Conservation (phyloP, 2,797 vertebrate genomes). For the Poecilia velifera region DNA sequence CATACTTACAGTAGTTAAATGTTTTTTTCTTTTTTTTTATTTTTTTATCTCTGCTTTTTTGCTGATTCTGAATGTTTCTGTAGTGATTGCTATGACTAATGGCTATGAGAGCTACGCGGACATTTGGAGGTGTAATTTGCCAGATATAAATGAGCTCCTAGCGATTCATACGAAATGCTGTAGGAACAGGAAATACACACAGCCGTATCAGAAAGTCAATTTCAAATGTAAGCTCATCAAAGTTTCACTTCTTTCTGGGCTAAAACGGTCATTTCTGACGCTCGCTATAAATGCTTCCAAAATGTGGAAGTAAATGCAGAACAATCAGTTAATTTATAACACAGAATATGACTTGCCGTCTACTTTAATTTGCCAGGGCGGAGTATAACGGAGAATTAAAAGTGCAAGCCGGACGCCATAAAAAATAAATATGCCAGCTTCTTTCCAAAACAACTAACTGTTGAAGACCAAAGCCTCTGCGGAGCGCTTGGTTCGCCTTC, state of each 20-base stretch:
- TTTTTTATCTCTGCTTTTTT: background rate
- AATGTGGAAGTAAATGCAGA: background rate
- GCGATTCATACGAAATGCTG: background rate
- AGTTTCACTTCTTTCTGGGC: background rate
- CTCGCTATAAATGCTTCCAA: background rate
- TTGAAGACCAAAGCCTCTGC: constrained; percentile 10
- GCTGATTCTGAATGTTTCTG: constrained; percentile 23
- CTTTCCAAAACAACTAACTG: background rate
- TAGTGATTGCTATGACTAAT: constrained; percentile 28
- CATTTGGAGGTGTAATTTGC: constrained; percentile 21
- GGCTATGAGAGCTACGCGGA: constrained; percentile 18
- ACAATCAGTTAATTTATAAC: background rate
- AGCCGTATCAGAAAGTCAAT: background rate
- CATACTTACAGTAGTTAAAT: background rate
- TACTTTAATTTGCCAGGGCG: background rate
- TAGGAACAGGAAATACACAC: background rate
- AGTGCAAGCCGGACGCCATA: background rate
- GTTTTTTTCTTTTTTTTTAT: background rate
- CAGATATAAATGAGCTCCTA: background rate
- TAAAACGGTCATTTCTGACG: background rate
- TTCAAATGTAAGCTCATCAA: background rate
- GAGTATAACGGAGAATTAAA: background rate
- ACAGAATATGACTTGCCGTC: background rate
- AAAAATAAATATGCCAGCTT: background rate
- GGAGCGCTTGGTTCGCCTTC: constrained; percentile 4